Evolutionary conservation across 1,140 invertebrate genomes (phyloP).

Genomic region (Saccostrea cuccullata): DNA sequence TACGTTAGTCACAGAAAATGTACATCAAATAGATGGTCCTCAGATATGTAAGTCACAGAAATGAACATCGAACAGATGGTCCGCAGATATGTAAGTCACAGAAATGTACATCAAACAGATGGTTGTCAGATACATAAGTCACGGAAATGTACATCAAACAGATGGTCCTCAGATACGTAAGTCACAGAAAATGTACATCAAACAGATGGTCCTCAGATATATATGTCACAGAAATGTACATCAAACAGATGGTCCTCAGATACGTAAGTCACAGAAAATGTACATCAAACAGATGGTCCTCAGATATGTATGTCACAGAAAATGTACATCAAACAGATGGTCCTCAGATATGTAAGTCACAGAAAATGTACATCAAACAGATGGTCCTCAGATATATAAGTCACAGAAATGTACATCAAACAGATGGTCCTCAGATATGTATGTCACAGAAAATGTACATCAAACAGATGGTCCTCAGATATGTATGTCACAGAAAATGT

Average conservation of each 20-base stretch:
- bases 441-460: conserved; percentile 68
- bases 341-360: conserved; percentile 62
- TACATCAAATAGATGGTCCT: too few relatives aligned
- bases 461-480: conserved; percentile 69
- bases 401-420: conserved; percentile 66
- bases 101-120: too few relatives aligned
- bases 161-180: too few relatives aligned
- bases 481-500: conserved; percentile 52
- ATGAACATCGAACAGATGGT: too few relatives aligned
- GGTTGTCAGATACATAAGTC: too few relatives aligned
- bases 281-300: conserved; percentile 74
- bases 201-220: conserved; percentile 70
- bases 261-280: conserved; percentile 61
- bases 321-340: conserved; percentile 73
- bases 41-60: too few relatives aligned
- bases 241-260: conserved; percentile 70
- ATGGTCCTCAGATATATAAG: conserved; percentile 69
- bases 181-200: conserved; percentile 69
- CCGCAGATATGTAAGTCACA: too few relatives aligned
- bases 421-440: conserved; percentile 72
- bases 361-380: conserved; percentile 72
- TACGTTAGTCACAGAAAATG: too few relatives aligned
- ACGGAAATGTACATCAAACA: too few relatives aligned
- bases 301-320: conserved; percentile 64
- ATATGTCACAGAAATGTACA: conserved; percentile 69